Evolutionary conservation across 2,888 invertebrate genomes (phyloP), one percentile per base, ranked within the genome.

Genomic region (Nipponacmea schrenckii): DNA sequence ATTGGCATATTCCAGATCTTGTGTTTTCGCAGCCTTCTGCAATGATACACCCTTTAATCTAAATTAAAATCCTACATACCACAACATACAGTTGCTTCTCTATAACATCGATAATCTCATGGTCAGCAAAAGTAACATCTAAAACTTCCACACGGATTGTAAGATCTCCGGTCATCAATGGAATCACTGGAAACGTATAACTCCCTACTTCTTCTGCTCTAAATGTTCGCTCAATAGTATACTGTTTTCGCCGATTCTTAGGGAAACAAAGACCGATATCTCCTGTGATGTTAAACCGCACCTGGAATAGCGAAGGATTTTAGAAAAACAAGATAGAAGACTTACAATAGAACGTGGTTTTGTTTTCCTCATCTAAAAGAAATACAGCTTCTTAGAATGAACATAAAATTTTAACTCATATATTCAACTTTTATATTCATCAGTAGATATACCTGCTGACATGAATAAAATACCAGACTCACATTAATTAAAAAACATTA

Each of bases 31-130:
- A n/a, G n/a, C n/a, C n/a, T n/a, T n/a, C n/a, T n/a, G n/a, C n/a
- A n/a, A n/a, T n/a, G n/a, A n/a, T n/a, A n/a, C n/a, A n/a, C 5
- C 2, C 31, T 5, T 3, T 31, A 31, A 31, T 31, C 39, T 10
- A 8, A 39, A 10, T 10, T 7, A 2, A 8, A 39, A 39, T 7
- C 39, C 4, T 39, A 77, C 77, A 72, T 39, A 77, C 77, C 63
- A 75, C 72, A 39, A 77, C 77, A 46, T 72, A 68, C 1, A 77
- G 66, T 3, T 71, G 66, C 31, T 66, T 74, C 48, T 77, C 72
- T 14, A 77, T 72, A 0, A 70, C 63, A 64, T 77, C 77, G 14
- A 64, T 45, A 64, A 74, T 71, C 10, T 48, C 26, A 26, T 27
- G 62, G 44, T 70, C 56, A 17, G 12, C 26, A 10, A 48, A 44